Conservation (phyloP, 2,888 invertebrate genomes). For the Crepidodera aurea region DNA sequence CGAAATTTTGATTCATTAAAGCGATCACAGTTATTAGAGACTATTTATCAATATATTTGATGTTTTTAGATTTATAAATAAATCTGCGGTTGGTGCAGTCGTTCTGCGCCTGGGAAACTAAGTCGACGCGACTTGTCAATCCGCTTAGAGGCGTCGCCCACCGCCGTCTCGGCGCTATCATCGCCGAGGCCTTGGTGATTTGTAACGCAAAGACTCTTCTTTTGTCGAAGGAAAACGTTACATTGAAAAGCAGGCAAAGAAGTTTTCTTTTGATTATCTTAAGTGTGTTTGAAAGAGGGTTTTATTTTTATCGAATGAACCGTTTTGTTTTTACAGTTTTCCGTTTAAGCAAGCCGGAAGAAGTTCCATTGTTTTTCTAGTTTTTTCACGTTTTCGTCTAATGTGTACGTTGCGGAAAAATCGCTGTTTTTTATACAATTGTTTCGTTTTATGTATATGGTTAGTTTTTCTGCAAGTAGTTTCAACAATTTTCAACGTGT, state of each 20-base stretch:
- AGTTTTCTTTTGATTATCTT: conserved; percentile 30
- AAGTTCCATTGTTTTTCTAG: neutral
- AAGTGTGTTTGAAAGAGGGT: conserved; percentile 19
- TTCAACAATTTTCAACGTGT: too few relatives aligned
- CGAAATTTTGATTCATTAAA: too few relatives aligned
- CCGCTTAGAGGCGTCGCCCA: conserved; percentile 23
- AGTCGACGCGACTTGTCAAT: conserved; percentile 19
- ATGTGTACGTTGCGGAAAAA: too few relatives aligned
- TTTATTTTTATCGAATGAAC: conserved; percentile 13
- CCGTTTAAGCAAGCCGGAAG: neutral
- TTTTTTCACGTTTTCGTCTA: neutral
- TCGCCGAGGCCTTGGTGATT: conserved; percentile 17
- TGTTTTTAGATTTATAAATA: neutral
- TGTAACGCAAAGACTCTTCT: conserved; percentile 21
- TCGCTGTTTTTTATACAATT: too few relatives aligned
- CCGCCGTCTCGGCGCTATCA: conserved; percentile 13
- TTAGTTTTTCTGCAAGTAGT: too few relatives aligned
- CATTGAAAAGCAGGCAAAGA: conserved; percentile 23
- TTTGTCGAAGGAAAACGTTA: conserved; percentile 10
- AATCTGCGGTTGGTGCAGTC: neutral
- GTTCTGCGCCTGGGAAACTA: neutral
- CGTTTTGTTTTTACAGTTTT: conserved; percentile 15
- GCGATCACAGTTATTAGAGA: too few relatives aligned
- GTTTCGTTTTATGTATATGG: too few relatives aligned
- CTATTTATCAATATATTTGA: neutral